Percentiles rank a stretch among this genome's conserved stretches.
Evolutionary conservation across 2,797 vertebrate species (phyloP).

Genomic region (Acanthiza pusilla): DNA sequence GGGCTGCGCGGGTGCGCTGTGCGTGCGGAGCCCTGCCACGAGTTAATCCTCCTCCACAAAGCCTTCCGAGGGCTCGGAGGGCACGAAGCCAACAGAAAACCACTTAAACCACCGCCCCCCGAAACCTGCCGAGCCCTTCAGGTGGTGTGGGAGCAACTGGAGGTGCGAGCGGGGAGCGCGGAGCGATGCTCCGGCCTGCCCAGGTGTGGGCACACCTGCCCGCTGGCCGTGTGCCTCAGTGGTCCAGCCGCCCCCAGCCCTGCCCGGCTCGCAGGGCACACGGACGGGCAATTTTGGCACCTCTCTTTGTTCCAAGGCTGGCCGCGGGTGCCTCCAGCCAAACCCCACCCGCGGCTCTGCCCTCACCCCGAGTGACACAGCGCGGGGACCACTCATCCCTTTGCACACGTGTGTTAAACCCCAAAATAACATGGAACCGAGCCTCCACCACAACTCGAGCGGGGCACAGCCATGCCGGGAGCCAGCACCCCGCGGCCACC

Average conservation of each 20-base stretch:
- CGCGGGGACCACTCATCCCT: not conserved
- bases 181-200: not conserved
- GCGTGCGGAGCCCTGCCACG: not conserved
- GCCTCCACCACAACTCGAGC: not conserved
- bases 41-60: slow-evolving; percentile 10
- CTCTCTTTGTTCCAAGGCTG: not conserved
- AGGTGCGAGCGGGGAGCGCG: not conserved
- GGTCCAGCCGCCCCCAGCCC: not conserved
- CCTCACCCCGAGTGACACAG: not conserved
- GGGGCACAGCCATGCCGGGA: not conserved
- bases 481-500: not conserved
- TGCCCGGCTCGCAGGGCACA: not conserved
- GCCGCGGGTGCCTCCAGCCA: not conserved
- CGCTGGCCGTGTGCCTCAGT: not conserved
- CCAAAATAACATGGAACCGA: not conserved
- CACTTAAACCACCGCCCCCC: not conserved
- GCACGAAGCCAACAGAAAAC: not conserved
- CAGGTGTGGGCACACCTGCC: not conserved
- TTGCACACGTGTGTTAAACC: no score
- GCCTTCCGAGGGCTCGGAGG: not conserved
- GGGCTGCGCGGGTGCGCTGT: not conserved
- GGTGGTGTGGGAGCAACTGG: not conserved
- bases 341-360: not conserved
- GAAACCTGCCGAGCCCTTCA: not conserved
- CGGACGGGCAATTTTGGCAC: not conserved